These are phyloP conservation scores for Cheirogaleus medius DNA, from an alignment of 2,113 vertebrate species.

Conservation along the genomic window DNA sequence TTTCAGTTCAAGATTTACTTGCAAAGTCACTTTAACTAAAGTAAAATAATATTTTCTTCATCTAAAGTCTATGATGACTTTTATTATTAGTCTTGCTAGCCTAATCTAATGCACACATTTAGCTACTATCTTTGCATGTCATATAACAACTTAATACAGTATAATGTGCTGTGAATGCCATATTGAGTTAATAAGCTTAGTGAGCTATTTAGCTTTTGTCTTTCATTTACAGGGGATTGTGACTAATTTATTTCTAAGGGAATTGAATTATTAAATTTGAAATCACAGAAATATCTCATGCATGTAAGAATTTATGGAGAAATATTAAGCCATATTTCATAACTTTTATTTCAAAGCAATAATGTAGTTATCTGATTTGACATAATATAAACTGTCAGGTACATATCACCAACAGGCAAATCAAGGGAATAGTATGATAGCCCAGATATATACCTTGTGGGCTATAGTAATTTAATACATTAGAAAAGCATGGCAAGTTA, in stretches of 20 bases:
- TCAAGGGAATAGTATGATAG: background rate
- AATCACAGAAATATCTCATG: background rate
- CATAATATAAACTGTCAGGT: background rate
- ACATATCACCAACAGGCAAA: background rate
- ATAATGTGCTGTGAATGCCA: background rate
- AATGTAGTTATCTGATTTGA: background rate
- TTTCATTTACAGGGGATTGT: background rate
- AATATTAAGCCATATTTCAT: background rate
- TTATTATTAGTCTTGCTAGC: background rate
- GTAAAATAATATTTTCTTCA: constrained; percentile 22
- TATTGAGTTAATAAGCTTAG: background rate
- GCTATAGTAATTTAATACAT: background rate
- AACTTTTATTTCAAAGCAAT: constrained; percentile 20
- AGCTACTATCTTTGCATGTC: background rate
- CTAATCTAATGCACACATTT: background rate
- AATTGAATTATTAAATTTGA: background rate
- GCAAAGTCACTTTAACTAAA: background rate
- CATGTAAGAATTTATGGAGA: background rate
- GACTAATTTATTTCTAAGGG: background rate
- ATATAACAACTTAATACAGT: background rate
- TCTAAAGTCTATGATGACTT: background rate
- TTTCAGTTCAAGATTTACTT: constrained; percentile 22
- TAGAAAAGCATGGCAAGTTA: background rate
- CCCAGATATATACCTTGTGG: background rate
- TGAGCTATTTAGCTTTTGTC: background rate